Percentiles rank a stretch among this genome's conserved stretches.
Evolutionary conservation across 1,140 invertebrate species (phyloP).

Genomic region (Euura saliciscinereae): DNA sequence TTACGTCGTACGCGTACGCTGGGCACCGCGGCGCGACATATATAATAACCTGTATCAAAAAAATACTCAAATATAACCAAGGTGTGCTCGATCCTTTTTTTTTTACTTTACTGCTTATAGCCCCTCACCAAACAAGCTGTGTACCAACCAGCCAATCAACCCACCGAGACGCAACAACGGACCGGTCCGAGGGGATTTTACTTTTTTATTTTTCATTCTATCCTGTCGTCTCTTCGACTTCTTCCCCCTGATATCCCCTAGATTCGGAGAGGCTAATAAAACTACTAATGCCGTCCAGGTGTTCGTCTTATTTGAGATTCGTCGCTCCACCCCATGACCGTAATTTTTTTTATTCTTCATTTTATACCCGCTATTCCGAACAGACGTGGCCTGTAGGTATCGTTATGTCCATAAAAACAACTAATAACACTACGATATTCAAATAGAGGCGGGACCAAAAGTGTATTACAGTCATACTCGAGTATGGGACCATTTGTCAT

Average conservation of each 20-base stretch:
- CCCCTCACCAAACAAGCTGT: not conserved
- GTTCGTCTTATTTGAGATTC: not conserved
- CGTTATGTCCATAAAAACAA: not conserved
- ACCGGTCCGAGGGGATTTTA: not conserved
- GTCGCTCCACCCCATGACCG: not conserved
- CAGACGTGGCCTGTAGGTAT: not conserved
- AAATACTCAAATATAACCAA: not conserved
- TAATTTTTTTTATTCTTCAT: too few relatives aligned
- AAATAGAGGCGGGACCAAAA: not conserved
- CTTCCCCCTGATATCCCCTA: not conserved
- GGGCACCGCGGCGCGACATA: too few relatives aligned
- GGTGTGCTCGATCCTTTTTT: not conserved
- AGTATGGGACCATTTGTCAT: not conserved
- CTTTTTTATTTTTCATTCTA: not conserved
- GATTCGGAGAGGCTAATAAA: not conserved
- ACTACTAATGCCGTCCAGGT: not conserved
- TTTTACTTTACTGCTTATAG: not conserved
- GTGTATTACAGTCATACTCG: not conserved
- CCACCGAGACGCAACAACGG: not conserved
- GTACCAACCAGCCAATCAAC: not conserved
- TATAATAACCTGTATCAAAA: too few relatives aligned
- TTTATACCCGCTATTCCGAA: too few relatives aligned
- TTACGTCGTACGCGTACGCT: too few relatives aligned
- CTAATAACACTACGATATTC: not conserved
- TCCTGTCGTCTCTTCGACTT: not conserved